Evolutionary conservation across 2,888 invertebrate genomes (phyloP), one percentile per base, ranked within the genome.

Genomic region (Morinoia aosen): DNA sequence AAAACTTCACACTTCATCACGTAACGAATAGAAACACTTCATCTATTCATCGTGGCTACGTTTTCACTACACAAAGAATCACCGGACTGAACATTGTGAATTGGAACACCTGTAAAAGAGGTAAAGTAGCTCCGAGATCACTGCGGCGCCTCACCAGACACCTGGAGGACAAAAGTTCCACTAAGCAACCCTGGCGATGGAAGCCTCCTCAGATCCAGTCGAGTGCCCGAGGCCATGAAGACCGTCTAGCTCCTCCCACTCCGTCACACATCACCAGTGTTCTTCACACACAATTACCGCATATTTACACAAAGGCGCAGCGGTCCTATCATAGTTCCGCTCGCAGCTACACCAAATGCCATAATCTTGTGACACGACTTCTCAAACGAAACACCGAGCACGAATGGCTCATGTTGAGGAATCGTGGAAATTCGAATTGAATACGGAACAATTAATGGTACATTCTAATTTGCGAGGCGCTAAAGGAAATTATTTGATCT

Each of bases 201-300:
- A 57, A 93, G 93, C 93, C 93, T 93, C 90, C 93, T 93, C 93
- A 93, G 48, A 93, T 93, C 93, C 93, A 95, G 58, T 48, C n/a
- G n/a, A 58, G 64, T 95, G 95, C 95, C 95, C 95, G 61, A 95
- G 95, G 95, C 95, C 64, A 95, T 64, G 95, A 64, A 95, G 39
- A 64, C 95, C 95, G 95, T 95, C 95, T 64, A 58, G 95, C 95
- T 95, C 95, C 95, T 64, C 95, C 95, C 95, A 95, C 95, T 64
- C 95, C 95, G 58, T 64, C 64, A 95, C 40, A 95, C 61, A 61
- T 61, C 95, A 48, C 95, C 95, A 95, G 61, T 95, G 95, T 58
- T 93, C 93, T 93, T 93, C 93, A 93, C 93, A 93, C 95, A 64
- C 95, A 95, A 95, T 95, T 95, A 64, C 64, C 95, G 64, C 58